These are phyloP conservation scores for Eilema sororculum DNA, from an alignment of 2,888 invertebrate species.

Conservation along the genomic window DNA sequence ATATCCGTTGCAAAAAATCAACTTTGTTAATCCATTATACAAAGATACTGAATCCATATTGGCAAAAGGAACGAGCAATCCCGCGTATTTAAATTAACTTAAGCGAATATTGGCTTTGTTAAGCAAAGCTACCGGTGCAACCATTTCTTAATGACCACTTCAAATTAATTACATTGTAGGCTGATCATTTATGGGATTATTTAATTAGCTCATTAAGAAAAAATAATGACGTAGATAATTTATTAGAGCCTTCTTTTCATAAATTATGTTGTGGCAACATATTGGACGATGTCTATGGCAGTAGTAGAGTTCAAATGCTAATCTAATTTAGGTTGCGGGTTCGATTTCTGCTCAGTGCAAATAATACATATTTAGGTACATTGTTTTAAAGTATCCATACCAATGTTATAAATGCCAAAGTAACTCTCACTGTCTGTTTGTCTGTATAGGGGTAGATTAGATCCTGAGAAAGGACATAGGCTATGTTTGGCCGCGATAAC, in stretches of 20 bases:
- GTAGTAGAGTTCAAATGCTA: too few species aligned
- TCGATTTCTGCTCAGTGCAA: too few species aligned
- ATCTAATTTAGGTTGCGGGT: too few species aligned
- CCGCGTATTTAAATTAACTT: slow-evolving; percentile 51
- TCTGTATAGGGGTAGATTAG: too few species aligned
- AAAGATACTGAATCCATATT: slow-evolving; percentile 30
- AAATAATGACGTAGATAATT: not conserved
- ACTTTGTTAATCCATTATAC: slow-evolving; percentile 25
- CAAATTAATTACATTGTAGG: slow-evolving; percentile 1
- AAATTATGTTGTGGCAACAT: too few species aligned
- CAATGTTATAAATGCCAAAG: too few species aligned
- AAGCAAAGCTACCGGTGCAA: slow-evolving; percentile 63
- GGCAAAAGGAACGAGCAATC: slow-evolving; percentile 6
- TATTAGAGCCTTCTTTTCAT: not conserved
- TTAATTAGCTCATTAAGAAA: not conserved
- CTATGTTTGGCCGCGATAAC: too few species aligned
- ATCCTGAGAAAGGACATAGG: too few species aligned
- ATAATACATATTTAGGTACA: too few species aligned
- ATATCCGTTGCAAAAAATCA: not conserved
- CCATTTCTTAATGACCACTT: slow-evolving; percentile 42
- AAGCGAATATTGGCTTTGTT: slow-evolving; percentile 72
- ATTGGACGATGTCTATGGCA: too few species aligned
- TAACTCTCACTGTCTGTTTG: too few species aligned
- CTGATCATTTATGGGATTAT: not conserved
- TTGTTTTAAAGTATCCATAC: too few species aligned